A percentile compares a stretch with the other conserved stretches of the same genome.
phyloP scores from a whole-genome alignment of 2,797 vertebrate species.

The Acipenser oxyrinchus region DNA sequence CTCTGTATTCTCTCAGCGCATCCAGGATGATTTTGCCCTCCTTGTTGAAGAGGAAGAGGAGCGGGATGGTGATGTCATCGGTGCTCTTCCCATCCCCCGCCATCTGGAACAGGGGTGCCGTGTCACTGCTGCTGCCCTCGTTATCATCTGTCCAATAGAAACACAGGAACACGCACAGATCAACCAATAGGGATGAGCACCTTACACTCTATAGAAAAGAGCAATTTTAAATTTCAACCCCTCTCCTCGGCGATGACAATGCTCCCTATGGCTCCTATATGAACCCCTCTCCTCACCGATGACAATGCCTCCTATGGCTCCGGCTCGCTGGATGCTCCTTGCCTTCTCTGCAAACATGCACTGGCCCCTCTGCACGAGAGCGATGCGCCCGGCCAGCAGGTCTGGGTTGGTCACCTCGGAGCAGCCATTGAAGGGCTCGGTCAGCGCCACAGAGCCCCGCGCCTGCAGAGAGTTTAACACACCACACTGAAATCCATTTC shows the following conservation, averaged over 20 bases:
- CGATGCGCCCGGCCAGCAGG: slow-evolving; percentile 82
- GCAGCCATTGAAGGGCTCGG: slow-evolving; percentile 91
- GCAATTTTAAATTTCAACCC: too few relatives aligned
- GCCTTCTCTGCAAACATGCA: slow-evolving; percentile 99
- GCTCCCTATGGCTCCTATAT: too few relatives aligned
- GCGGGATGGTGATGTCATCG: slow-evolving; percentile 82
- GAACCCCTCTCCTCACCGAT: slow-evolving; percentile 67
- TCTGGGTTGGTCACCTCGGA: slow-evolving; percentile 79
- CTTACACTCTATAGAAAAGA: too few relatives aligned
- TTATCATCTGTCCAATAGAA: slow-evolving; percentile 78
- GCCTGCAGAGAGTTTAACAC: slow-evolving; percentile 52
- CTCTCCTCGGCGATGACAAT: too few relatives aligned
- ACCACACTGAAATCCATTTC: too few relatives aligned
- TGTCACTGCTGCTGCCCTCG: slow-evolving; percentile 96
- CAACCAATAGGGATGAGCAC: too few relatives aligned
- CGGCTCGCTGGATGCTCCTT: slow-evolving; percentile 87
- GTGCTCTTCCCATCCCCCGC: slow-evolving; percentile 92
- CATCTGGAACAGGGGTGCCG: slow-evolving; percentile 97
- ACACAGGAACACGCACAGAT: neutral
- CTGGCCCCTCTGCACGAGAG: slow-evolving; percentile 89
- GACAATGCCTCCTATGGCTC: slow-evolving; percentile 91
- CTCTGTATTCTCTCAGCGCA: slow-evolving; percentile 79
- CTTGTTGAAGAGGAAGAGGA: slow-evolving; percentile 96
- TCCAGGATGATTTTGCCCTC: slow-evolving; percentile 92
- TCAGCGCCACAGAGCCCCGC: slow-evolving; percentile 82